These are phyloP conservation scores for Ptychoptera contaminata DNA, from an alignment of 2,888 invertebrate genomes.

Conservation along the genomic window DNA sequence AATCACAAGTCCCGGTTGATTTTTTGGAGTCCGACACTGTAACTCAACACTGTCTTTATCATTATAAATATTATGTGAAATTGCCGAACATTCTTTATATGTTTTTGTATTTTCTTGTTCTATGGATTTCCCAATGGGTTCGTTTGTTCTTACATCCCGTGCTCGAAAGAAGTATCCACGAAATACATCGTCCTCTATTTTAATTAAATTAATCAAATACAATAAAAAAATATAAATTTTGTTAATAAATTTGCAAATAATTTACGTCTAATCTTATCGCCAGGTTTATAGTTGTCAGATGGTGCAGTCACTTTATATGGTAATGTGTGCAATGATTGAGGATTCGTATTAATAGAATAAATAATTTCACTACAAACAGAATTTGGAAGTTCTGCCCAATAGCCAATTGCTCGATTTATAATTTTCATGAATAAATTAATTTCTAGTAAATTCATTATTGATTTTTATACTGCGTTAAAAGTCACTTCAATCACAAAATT, in stretches of 20 bases:
- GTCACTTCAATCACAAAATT: too few species aligned
- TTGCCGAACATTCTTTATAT: constrained; percentile 62
- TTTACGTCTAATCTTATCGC: constrained; percentile 22
- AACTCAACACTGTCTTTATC: too few species aligned
- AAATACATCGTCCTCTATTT: constrained; percentile 37
- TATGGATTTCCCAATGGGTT: constrained; percentile 62
- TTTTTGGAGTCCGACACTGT: too few species aligned
- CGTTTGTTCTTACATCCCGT: constrained; percentile 49
- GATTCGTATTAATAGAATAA: constrained; percentile 31
- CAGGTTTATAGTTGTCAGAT: constrained; percentile 46
- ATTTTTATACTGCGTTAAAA: too few species aligned
- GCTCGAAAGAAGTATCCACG: constrained; percentile 76
- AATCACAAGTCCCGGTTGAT: too few species aligned
- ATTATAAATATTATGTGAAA: constrained; percentile 62
- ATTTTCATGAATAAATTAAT: too few species aligned
- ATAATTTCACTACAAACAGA: too few species aligned
- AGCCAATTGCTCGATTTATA: too few species aligned
- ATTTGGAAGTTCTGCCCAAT: too few species aligned
- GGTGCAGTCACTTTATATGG: constrained; percentile 55
- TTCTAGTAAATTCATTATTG: too few species aligned
- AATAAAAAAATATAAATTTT: too few species aligned
- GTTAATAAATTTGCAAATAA: too few species aligned
- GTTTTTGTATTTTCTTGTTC: constrained; percentile 56
- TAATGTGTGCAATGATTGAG: constrained; percentile 43
- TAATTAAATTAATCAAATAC: constrained; percentile 5